Base-by-base conservation (phyloP, 2,113 vertebrate genomes). In the Erpornis zantholeuca region DNA sequence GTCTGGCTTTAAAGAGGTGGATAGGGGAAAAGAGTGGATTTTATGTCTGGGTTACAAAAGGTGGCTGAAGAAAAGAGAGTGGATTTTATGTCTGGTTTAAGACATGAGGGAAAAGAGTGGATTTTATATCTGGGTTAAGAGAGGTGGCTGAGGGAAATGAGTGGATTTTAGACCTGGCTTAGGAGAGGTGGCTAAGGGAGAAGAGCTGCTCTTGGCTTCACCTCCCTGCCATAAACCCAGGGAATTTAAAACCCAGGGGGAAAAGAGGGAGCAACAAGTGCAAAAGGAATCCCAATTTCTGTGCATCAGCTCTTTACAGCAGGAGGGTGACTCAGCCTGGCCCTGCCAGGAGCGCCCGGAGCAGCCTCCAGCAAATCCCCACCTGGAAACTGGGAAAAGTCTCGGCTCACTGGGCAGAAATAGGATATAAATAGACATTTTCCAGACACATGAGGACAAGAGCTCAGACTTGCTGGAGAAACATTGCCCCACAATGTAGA, bases 351-450 rank as follows among this genome's bases (percentile, higher is more conserved):
- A 66, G 1, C 3, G 40, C 25, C 42, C 45, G 44, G 73, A 79
- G 77, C 8, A 85, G 76, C 52, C 90, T 88, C 72, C 72, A 85
- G 86, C 66, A 88, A 86, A 77, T 93, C 68, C 59, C 92, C 77
- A 86, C 94, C 94, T 94, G 75, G 84, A 84, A 81, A 81, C 60
- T 91, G 90, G 84, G 86, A 94, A 93, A 93, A 78, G 54, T 54
- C 28, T 77, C 92, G 78, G 92, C 50, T 33, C 10, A 1, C 21
- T 27, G 45, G 33, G 59, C 12, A 64, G 23, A 94, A 96, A 94
- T 44, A 86, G 56, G 33, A 63, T 14, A 64, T 27, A 94, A 96
- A 94, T 44, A 86, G 56, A 87, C 22, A 66, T 57, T 93, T 92
- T 96, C 95, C 87, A 82, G 88, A 77, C 91, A 71, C 28, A 57